Percentiles rank a stretch among this genome's conserved stretches.
These are phyloP conservation scores for Myotis planiceps DNA, from an alignment of 2,797 vertebrate genomes.

Conservation along the genomic window DNA sequence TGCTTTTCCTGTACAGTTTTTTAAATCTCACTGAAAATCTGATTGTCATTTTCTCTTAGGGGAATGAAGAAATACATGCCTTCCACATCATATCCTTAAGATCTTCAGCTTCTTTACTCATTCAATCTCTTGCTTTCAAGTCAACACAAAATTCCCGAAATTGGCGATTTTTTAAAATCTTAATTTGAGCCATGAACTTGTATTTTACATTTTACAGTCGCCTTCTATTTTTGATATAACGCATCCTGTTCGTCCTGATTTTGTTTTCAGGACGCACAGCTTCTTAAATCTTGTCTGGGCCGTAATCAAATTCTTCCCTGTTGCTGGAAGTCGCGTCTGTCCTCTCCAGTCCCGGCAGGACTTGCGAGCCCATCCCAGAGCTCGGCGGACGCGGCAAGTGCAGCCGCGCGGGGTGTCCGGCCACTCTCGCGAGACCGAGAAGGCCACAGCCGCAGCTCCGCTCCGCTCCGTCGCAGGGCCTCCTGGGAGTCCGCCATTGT, in stretches of 20 bases:
- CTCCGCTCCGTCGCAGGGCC: rapidly evolving
- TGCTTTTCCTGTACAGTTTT: background rate
- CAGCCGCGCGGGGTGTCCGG: rapidly evolving
- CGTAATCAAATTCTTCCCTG: rapidly evolving
- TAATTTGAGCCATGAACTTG: background rate
- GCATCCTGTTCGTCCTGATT: background rate
- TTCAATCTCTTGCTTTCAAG: background rate
- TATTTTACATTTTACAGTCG: background rate
- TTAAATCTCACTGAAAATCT: background rate
- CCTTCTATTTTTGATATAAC: background rate
- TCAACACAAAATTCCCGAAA: background rate
- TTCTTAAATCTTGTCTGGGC: background rate
- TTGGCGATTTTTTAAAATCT: background rate
- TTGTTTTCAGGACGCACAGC: background rate
- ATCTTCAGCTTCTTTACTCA: background rate
- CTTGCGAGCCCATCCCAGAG: rapidly evolving
- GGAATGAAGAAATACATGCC: background rate
- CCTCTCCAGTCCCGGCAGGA: rapidly evolving
- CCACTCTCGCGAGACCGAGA: background rate
- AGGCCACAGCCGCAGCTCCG: rapidly evolving
- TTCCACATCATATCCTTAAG: background rate
- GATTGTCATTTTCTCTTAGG: background rate
- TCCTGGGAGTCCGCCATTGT: background rate
- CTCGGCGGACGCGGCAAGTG: rapidly evolving
- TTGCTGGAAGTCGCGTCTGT: rapidly evolving